Conservation (phyloP, 2,113 vertebrate genomes). For the Neogale vison region DNA sequence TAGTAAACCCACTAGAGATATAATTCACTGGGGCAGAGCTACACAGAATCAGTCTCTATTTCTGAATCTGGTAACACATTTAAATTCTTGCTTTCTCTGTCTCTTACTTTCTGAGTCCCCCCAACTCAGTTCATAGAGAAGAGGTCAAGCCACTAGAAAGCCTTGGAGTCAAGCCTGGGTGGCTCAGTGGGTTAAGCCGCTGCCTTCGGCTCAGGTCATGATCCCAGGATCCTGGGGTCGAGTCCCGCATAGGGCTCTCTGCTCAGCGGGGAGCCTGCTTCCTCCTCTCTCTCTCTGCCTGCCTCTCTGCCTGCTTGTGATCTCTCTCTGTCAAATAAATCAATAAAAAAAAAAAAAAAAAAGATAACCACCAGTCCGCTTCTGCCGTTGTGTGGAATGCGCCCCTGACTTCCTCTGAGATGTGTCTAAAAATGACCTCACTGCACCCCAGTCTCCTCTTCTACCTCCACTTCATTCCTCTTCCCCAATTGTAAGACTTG, state of each 20-base stretch:
- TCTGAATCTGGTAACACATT: constrained; percentile 26
- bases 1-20: constrained; percentile 16
- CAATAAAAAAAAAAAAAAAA: too few relatives aligned
- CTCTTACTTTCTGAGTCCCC: not conserved
- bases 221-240: too few relatives aligned
- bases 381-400: not conserved
- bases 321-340: too few relatives aligned
- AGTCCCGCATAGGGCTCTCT: too few relatives aligned
- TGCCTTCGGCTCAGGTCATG: too few relatives aligned
- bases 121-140: not conserved
- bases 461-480: not conserved
- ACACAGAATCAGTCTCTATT: not conserved
- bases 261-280: too few relatives aligned
- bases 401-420: not conserved
- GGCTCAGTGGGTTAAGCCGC: too few relatives aligned
- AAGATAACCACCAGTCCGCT: not conserved
- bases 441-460: not conserved
- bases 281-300: too few relatives aligned
- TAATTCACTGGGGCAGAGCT: not conserved
- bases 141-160: not conserved
- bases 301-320: too few relatives aligned
- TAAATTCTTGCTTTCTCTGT: not conserved
- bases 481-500: not conserved
- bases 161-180: not conserved
- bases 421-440: not conserved